Percentiles rank a stretch among this genome's conserved stretches.
phyloP scores from a whole-genome alignment of 2,113 vertebrate species.

The Dinomys branickii region DNA sequence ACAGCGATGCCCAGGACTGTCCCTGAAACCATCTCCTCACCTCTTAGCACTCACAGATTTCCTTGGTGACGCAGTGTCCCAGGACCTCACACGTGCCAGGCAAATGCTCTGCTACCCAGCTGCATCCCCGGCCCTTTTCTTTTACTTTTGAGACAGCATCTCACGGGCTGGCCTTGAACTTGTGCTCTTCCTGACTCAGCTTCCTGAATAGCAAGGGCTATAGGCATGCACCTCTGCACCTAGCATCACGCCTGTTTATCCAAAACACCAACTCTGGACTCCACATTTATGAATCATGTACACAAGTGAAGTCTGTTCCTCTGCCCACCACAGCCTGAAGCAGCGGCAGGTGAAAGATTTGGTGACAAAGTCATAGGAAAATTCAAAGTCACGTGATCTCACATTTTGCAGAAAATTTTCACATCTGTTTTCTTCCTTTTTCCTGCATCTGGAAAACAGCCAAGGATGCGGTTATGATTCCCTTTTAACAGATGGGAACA shows the following conservation, averaged over 20 bases:
- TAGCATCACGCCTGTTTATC: neutral
- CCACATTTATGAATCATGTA: neutral
- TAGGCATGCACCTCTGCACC: neutral
- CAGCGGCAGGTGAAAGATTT: neutral
- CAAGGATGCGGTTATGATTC: neutral
- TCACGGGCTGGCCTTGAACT: neutral
- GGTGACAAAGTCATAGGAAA: neutral
- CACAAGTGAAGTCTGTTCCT: neutral
- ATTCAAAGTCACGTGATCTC: rapidly evolving
- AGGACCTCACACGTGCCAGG: neutral
- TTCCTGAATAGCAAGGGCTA: neutral
- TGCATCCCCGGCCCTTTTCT: neutral
- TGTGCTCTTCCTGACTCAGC: neutral
- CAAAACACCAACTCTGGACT: neutral
- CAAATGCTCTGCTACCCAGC: neutral
- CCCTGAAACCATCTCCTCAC: neutral
- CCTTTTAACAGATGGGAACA: neutral
- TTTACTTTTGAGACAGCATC: neutral
- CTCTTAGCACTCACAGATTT: neutral
- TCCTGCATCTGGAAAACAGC: neutral
- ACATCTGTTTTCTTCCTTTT: neutral
- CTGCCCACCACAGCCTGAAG: neutral
- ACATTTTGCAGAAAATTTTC: neutral
- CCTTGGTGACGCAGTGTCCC: neutral
- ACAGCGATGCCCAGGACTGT: neutral